phyloP scores from a whole-genome alignment of 2,113 vertebrate species.

The Antechinus stuartii region DNA sequence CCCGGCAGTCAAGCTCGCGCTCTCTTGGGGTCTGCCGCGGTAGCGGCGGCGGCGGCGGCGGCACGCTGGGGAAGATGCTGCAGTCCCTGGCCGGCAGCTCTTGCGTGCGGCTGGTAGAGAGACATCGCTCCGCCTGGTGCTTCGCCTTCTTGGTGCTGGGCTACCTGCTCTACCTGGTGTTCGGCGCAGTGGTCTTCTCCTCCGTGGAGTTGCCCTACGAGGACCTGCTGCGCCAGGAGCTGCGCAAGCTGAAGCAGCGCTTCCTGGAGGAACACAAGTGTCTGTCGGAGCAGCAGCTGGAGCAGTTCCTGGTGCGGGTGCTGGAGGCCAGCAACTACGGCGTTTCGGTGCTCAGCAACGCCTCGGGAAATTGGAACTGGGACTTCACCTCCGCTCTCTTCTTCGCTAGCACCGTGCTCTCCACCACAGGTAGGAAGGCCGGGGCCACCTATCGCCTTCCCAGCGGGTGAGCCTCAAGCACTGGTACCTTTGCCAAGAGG shows the following conservation, averaged over 20 bases:
- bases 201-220: conserved; percentile 97
- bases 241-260: conserved; percentile 89
- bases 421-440: conserved; percentile 91
- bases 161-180: conserved; percentile 93
- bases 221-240: conserved; percentile 92
- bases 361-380: conserved; percentile 96
- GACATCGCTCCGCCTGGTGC: conserved; percentile 94
- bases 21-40: conserved; percentile 32
- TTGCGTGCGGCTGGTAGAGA: conserved; percentile 92
- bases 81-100: conserved; percentile 92
- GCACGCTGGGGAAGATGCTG: conserved; percentile 88
- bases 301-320: conserved; percentile 91
- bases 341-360: conserved; percentile 95
- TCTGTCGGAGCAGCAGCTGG: conserved; percentile 91
- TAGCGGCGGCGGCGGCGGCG: neutral
- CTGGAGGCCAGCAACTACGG: conserved; percentile 96
- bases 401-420: conserved; percentile 96
- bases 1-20: conserved; percentile 46
- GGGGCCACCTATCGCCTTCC: neutral
- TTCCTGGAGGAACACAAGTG: conserved; percentile 93
- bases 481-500: neutral
- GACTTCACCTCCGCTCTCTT: conserved; percentile 98
- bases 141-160: conserved; percentile 90
- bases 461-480: neutral
- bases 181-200: conserved; percentile 97